phyloP scores from a whole-genome alignment of 2,113 vertebrate genomes.

The Archocentrus centrarchus region DNA sequence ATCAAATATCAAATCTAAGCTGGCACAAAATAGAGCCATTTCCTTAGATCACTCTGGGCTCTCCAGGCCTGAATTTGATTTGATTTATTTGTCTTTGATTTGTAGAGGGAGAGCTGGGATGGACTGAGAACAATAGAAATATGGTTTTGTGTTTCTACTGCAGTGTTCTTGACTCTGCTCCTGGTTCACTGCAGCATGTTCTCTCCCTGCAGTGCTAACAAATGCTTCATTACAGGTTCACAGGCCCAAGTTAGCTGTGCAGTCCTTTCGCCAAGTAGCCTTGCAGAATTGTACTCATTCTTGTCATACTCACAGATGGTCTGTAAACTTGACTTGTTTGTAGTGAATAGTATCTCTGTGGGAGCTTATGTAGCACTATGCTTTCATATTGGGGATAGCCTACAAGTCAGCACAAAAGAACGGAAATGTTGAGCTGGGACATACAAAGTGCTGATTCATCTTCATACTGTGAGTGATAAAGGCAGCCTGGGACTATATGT shows the following conservation, averaged over 20 bases:
- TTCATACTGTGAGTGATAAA: slow-evolving; percentile 30
- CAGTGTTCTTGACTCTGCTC: slow-evolving; percentile 49
- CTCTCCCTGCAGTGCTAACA: slow-evolving; percentile 53
- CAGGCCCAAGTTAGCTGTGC: slow-evolving; percentile 20
- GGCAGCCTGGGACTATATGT: slow-evolving; percentile 41
- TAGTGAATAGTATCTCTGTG: slow-evolving; percentile 20
- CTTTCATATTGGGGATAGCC: slow-evolving; percentile 12
- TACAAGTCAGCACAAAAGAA: slow-evolving; percentile 31
- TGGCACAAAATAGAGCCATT: not conserved
- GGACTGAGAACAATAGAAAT: slow-evolving; percentile 25
- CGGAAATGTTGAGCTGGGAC: slow-evolving; percentile 41
- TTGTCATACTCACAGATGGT: slow-evolving; percentile 11
- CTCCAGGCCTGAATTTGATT: slow-evolving; percentile 1
- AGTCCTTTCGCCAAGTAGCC: not conserved
- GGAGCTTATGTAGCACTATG: not conserved
- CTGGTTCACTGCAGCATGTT: slow-evolving; percentile 57
- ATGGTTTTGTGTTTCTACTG: slow-evolving; percentile 73
- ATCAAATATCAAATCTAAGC: slow-evolving; percentile 31
- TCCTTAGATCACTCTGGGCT: slow-evolving; percentile 6
- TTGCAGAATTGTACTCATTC: not conserved
- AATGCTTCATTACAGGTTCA: slow-evolving; percentile 42
- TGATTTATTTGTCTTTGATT: slow-evolving; percentile 12
- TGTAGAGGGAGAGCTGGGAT: slow-evolving; percentile 16
- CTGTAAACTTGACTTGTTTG: slow-evolving; percentile 23
- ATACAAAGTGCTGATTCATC: slow-evolving; percentile 56